Base-by-base conservation (phyloP, 1,140 invertebrate species). In the Chlorops oryzae region DNA sequence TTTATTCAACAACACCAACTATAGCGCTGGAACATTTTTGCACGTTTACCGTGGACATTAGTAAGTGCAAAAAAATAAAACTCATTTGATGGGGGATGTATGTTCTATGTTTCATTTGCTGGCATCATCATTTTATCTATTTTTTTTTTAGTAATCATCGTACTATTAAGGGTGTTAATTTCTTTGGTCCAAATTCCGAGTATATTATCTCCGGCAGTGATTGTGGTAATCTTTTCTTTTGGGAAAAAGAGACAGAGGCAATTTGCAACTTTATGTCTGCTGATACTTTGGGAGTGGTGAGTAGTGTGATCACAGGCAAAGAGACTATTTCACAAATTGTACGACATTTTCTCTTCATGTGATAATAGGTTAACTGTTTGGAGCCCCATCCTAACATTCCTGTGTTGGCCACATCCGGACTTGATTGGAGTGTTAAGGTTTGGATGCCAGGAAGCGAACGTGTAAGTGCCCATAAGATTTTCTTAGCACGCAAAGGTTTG, bases 171-270 rank as follows among this genome's bases (percentile, higher is more conserved):
- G 90, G 90, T 4, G 91, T 96, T 0, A 90, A 92, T 63, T 96
- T 92, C 75, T 97, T 91, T 74, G 94, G 94, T 0, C 87, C 91
- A 2, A 81, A 81, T 49, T 92, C 89, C 63, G 87, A 97, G 73
- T 97, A 84, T 72, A 77, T 97, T 15, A 79, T 95, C 28, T 96
- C 92, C 51, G 94, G 94, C 2, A 96, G 92, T 20, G 94, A 98
- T 71, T 96, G 92, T 76, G 87, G 90, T n/a, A 82, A 96, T 73
- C 84, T 98, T 15, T 97, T 87, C 68, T 83, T 96, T 32, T 98
- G 94, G 93, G 91, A 97, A 55, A 91, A 88, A 69, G 79, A 90
- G 53, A 86, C 84, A 0, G 88, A 93, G 73, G 78, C 87, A 7
- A 88, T 97, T 54, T 87, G 96, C 17, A 90, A 92, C 65, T 93